phyloP scores from a whole-genome alignment of 2,113 vertebrate species.

The Chrysochloris asiatica region DNA sequence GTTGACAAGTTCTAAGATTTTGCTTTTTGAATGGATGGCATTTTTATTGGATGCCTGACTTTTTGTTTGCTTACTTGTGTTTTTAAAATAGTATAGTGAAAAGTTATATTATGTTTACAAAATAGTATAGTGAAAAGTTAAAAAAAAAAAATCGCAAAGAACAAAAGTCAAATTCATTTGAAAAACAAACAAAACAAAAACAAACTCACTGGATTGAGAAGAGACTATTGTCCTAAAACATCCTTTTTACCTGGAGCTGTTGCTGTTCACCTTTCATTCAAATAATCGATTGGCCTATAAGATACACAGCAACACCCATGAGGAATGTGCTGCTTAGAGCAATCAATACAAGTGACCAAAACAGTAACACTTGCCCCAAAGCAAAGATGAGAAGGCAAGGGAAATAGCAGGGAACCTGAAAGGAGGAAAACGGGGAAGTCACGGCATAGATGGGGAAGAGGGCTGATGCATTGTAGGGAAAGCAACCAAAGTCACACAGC shows the following conservation, averaged over 20 bases:
- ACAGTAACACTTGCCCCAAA: background rate
- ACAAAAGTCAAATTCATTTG: no score
- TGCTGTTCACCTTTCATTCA: background rate
- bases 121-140: no score
- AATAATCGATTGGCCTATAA: no score
- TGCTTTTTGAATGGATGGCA: background rate
- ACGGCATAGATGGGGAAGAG: no score
- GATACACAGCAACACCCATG: no score
- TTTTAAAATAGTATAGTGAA: conserved; percentile 20
- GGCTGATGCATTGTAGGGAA: background rate
- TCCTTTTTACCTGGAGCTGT: background rate
- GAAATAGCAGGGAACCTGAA: background rate
- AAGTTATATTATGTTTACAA: no score
- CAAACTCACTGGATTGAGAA: no score
- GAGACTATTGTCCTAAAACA: background rate
- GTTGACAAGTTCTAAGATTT: conserved; percentile 49
- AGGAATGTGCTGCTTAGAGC: background rate
- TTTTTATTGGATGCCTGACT: conserved; percentile 43
- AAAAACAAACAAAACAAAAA: background rate
- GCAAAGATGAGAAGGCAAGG: background rate
- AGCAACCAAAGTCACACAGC: background rate
- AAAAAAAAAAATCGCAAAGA: no score
- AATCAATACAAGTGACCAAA: background rate
- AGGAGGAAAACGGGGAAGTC: background rate
- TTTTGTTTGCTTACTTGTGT: conserved; percentile 48